Evolutionary conservation across 2,113 vertebrate species (phyloP).

Genomic region (Hiodon tergisus): DNA sequence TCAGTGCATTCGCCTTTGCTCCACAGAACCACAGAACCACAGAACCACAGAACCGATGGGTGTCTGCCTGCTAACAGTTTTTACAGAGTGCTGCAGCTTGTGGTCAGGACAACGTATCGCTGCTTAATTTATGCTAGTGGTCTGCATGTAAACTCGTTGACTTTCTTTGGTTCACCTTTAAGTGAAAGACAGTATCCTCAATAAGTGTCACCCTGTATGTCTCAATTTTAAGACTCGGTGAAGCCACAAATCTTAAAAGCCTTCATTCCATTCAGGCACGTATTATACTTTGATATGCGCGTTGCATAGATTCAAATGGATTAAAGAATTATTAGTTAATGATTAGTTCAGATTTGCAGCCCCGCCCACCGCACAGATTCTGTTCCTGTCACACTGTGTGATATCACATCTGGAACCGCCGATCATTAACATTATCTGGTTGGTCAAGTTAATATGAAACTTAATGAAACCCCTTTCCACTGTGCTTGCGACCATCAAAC

Average conservation of each 20-base stretch:
- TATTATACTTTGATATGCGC: neutral
- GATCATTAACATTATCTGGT: too few relatives aligned
- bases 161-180: neutral
- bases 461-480: too few relatives aligned
- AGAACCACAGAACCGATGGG: neutral
- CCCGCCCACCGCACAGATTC: too few relatives aligned
- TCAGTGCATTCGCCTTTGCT: neutral
- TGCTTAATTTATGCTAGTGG: neutral
- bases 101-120: neutral
- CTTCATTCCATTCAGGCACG: neutral
- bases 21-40: constrained; percentile 3
- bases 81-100: neutral
- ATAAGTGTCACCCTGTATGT: neutral
- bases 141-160: neutral
- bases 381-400: too few relatives aligned
- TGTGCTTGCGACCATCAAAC: too few relatives aligned
- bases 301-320: too few relatives aligned
- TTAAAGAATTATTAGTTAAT: too few relatives aligned
- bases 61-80: neutral
- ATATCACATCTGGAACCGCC: too few relatives aligned
- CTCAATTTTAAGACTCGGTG: neutral
- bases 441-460: too few relatives aligned
- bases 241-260: constrained; percentile 7
- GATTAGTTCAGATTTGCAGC: too few relatives aligned
- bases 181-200: neutral